Percentiles rank a stretch among this genome's conserved stretches.
Evolutionary conservation across 2,888 invertebrate genomes (phyloP).

Genomic region (Eilema sororculum): DNA sequence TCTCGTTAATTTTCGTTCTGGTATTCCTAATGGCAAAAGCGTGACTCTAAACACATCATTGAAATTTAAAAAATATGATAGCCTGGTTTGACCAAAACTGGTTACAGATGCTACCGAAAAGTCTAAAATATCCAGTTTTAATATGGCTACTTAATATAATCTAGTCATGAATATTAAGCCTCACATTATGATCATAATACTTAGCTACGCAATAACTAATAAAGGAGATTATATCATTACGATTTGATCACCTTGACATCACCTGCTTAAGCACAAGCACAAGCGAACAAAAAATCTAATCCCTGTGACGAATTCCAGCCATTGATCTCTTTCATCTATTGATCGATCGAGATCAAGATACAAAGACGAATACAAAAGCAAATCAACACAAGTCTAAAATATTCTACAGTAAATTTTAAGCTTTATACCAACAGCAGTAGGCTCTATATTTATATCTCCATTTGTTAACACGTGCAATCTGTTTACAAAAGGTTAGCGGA

Average conservation of each 20-base stretch:
- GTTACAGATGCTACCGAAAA: background rate
- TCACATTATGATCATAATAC: constrained; percentile 11
- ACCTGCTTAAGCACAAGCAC: constrained; percentile 46
- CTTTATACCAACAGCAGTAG: constrained; percentile 31
- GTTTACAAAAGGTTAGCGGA: constrained; percentile 78
- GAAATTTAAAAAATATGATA: background rate
- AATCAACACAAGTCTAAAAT: constrained; percentile 29
- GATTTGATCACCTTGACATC: constrained; percentile 44
- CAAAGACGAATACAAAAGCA: constrained; percentile 42
- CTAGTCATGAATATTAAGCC: constrained; percentile 14
- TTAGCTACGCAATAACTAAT: constrained; percentile 34
- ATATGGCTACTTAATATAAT: constrained; percentile 15
- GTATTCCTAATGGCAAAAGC: background rate
- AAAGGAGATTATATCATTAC: constrained; percentile 46
- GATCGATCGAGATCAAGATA: constrained; percentile 72
- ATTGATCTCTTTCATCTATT: constrained; percentile 78
- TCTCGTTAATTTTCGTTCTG: too few species aligned
- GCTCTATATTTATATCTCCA: constrained; percentile 42
- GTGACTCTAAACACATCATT: background rate
- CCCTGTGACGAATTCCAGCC: constrained; percentile 68
- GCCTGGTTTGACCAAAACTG: background rate
- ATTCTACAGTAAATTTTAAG: constrained; percentile 22
- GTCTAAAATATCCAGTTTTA: background rate
- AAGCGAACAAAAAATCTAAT: constrained; percentile 54
- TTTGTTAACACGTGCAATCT: constrained; percentile 71